Conservation (phyloP, 1,140 invertebrate genomes). For the Drosophila lacteicornis region DNA sequence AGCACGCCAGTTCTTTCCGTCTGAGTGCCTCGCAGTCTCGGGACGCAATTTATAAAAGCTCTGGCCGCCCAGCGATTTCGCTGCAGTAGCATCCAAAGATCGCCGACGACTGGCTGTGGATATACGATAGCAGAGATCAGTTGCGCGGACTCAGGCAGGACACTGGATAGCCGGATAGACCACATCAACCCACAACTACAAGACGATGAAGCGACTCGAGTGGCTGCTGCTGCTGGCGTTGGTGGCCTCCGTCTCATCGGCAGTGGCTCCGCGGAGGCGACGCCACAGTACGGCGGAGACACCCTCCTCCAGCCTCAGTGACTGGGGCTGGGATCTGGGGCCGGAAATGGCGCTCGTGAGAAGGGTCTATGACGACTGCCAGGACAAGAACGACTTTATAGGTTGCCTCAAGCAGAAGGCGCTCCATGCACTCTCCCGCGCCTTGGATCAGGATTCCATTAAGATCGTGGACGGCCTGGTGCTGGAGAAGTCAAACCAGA, state of each 20-base stretch:
- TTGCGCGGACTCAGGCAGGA: constrained; percentile 1
- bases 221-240: constrained; percentile 66
- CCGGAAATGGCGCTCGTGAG: constrained; percentile 75
- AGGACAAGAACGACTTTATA: constrained; percentile 86
- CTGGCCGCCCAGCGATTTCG: constrained; percentile 61
- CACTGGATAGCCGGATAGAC: constrained; percentile 28
- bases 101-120: constrained; percentile 40
- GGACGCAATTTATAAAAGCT: constrained; percentile 81
- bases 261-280: constrained; percentile 29
- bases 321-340: constrained; percentile 76
- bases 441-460: constrained; percentile 87
- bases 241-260: constrained; percentile 37
- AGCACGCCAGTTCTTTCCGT: constrained; percentile 79
- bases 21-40: constrained; percentile 49
- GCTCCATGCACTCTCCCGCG: constrained; percentile 86
- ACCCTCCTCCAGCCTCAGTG: constrained; percentile 16
- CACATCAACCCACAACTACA: neutral
- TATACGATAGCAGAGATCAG: constrained; percentile 9
- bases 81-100: constrained; percentile 79
- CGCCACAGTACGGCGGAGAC: constrained; percentile 36
- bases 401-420: constrained; percentile 87
- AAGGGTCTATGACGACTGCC: constrained; percentile 87
- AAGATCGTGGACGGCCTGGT: constrained; percentile 87
- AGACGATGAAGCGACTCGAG: constrained; percentile 61
- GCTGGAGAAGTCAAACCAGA: constrained; percentile 86